Conservation (phyloP, 2,888 invertebrate species). For the Drepana falcataria region DNA sequence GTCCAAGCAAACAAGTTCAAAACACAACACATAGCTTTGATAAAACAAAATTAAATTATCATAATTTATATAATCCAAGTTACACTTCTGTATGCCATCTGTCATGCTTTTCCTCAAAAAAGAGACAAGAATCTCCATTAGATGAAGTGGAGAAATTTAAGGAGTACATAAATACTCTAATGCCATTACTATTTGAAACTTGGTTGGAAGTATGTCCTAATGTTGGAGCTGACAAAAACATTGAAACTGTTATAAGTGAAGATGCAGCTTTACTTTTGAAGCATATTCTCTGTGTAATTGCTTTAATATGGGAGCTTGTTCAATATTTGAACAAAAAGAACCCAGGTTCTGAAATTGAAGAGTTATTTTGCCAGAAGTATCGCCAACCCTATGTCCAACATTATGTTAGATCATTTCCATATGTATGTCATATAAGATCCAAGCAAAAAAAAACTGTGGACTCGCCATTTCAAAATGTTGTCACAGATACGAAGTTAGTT, state of each 20-base stretch:
- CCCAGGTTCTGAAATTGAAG: conserved; percentile 57
- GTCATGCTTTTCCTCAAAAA: conserved; percentile 62
- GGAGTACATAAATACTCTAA: conserved; percentile 81
- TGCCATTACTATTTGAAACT: conserved; percentile 89
- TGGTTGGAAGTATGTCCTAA: conserved; percentile 89
- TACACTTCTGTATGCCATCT: conserved; percentile 54
- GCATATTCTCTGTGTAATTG: conserved; percentile 80
- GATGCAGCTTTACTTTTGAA: conserved; percentile 83
- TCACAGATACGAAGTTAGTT: conserved; percentile 58
- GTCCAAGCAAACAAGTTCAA: conserved; percentile 16
- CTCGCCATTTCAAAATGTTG: conserved; percentile 40
- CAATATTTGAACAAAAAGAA: conserved; percentile 47
- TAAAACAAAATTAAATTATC: conserved; percentile 39
- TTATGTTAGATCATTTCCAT: conserved; percentile 80
- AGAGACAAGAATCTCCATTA: conserved; percentile 42
- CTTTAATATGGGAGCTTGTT: conserved; percentile 75
- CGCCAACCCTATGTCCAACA: conserved; percentile 73
- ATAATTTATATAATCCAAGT: conserved; percentile 48
- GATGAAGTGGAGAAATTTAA: conserved; percentile 75
- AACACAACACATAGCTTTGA: conserved; percentile 40
- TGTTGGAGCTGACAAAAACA: conserved; percentile 47
- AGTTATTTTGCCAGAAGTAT: conserved; percentile 75
- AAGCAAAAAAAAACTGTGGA: conserved; percentile 36
- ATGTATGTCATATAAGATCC: conserved; percentile 61
- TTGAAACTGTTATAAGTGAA: conserved; percentile 73